Evolutionary conservation across 2,888 invertebrate species (phyloP).

Genomic region (Papilio protenor): DNA sequence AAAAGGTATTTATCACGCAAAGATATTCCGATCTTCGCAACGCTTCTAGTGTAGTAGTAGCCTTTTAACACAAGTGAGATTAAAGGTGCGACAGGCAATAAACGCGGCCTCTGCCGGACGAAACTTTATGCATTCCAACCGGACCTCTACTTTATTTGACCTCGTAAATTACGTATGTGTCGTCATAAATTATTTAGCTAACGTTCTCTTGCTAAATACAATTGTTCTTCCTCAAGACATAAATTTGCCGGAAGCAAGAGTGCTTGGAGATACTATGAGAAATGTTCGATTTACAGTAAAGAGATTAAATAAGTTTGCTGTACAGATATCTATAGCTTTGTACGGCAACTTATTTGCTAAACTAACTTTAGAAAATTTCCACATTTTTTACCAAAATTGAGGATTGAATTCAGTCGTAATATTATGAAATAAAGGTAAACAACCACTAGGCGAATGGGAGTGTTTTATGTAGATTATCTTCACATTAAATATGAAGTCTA

Average conservation of each 20-base stretch:
- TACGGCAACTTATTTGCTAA: background rate
- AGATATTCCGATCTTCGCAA: background rate
- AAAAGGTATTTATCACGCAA: background rate
- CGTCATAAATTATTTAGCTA: constrained; percentile 25
- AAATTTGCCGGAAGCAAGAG: background rate
- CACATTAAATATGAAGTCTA: constrained; percentile 13
- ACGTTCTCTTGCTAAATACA: constrained; percentile 2
- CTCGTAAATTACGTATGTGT: constrained; percentile 21
- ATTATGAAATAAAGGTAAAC: background rate
- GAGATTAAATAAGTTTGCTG: background rate
- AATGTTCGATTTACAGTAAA: background rate
- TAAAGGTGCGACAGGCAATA: constrained; percentile 22
- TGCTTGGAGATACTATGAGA: background rate
- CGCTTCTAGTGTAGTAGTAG: background rate
- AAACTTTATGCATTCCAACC: constrained; percentile 19
- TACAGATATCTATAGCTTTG: background rate
- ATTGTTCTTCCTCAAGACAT: background rate
- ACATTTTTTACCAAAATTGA: no score
- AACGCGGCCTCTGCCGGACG: background rate
- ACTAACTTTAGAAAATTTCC: background rate
- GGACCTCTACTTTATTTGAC: constrained; percentile 23
- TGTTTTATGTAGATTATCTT: constrained; percentile 1
- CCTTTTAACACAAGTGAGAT: constrained; percentile 23
- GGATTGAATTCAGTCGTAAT: no score
- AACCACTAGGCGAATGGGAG: background rate